Evolutionary conservation across 2,797 vertebrate genomes (phyloP).

Genomic region (Chelonia mydas): DNA sequence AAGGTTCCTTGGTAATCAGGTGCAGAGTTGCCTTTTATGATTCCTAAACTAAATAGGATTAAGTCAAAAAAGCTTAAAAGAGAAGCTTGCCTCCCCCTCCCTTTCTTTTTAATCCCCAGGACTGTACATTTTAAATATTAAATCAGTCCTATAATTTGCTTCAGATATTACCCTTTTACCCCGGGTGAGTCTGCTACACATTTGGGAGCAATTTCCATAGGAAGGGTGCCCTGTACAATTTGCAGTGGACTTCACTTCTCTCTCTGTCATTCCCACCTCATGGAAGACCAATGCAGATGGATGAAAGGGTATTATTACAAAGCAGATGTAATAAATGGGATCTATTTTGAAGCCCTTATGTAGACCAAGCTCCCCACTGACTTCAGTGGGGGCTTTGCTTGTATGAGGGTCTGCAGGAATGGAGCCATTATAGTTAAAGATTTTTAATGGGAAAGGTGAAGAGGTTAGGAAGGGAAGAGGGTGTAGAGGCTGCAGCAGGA

Average conservation of each 20-base stretch:
- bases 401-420: background rate
- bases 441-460: conserved; percentile 38
- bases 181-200: conserved; percentile 39
- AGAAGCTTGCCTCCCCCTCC: background rate
- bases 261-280: conserved; percentile 31
- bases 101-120: background rate
- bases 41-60: background rate
- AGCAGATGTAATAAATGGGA: conserved; percentile 48
- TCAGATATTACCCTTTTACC: conserved; percentile 7
- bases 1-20: background rate
- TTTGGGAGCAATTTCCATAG: conserved; percentile 42
- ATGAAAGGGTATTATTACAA: conserved; percentile 62
- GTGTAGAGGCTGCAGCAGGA: background rate
- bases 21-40: background rate
- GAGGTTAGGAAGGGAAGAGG: conserved; percentile 44
- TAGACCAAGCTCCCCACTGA: conserved; percentile 64
- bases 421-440: conserved; percentile 42
- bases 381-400: conserved; percentile 61
- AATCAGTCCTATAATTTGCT: background rate
- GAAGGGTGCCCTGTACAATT: conserved; percentile 58
- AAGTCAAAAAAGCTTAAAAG: background rate
- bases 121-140: background rate
- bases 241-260: conserved; percentile 49
- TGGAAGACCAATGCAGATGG: conserved; percentile 51
- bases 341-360: conserved; percentile 61